Conservation (phyloP, 2,113 vertebrate genomes). For the Myotis lucifugus region DNA sequence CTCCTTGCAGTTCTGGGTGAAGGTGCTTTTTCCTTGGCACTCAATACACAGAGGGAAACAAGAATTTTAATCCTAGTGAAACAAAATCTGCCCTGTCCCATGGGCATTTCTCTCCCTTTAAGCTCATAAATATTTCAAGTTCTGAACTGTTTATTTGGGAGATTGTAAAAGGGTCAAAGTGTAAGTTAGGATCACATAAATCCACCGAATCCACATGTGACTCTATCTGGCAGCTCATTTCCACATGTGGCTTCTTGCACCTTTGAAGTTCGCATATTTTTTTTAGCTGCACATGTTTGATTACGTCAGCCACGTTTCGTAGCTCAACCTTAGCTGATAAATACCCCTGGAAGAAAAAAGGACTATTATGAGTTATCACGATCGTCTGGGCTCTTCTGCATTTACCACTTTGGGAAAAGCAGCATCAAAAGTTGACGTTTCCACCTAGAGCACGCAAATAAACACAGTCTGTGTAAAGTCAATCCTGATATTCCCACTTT, state of each 20-base stretch:
- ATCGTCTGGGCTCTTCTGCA: background rate
- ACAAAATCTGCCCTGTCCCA: slow-evolving; percentile 47
- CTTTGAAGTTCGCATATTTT: slow-evolving; percentile 12
- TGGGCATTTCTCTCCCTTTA: slow-evolving; percentile 30
- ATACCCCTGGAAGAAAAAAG: background rate
- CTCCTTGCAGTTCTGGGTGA: slow-evolving; percentile 9
- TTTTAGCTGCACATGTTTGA: slow-evolving; percentile 3
- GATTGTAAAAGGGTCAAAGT: slow-evolving; percentile 56
- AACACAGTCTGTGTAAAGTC: background rate
- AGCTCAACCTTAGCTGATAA: background rate
- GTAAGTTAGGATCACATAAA: slow-evolving; percentile 47
- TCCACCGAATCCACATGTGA: slow-evolving; percentile 19
- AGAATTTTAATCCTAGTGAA: slow-evolving; percentile 63
- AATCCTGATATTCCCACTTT: background rate
- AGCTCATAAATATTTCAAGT: slow-evolving; percentile 69
- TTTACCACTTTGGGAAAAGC: background rate
- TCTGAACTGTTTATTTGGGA: slow-evolving; percentile 70
- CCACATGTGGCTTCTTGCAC: slow-evolving; percentile 8
- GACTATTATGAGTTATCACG: background rate
- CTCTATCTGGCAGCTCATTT: background rate
- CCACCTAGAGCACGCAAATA: background rate
- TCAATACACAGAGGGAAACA: slow-evolving; percentile 6
- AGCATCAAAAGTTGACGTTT: background rate
- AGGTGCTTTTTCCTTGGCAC: slow-evolving; percentile 39
- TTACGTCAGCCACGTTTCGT: background rate